Evolutionary conservation across 2,797 vertebrate genomes (phyloP).

Genomic region (Sebastes elongatus): DNA sequence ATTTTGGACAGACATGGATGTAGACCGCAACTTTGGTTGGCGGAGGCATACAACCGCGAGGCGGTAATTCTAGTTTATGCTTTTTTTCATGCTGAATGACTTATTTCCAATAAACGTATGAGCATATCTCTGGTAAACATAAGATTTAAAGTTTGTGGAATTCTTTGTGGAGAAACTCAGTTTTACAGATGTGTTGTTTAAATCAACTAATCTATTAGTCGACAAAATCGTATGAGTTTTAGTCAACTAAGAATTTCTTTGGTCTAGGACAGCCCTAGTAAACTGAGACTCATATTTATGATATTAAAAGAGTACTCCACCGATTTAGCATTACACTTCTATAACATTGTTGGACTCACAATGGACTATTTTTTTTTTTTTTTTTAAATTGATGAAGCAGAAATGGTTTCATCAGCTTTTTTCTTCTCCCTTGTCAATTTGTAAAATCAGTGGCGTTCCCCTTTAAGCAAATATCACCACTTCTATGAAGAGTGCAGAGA

Average conservation of each 20-base stretch:
- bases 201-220: not conserved
- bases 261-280: not conserved
- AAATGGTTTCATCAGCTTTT: not conserved
- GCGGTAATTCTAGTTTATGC: not conserved
- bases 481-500: not conserved
- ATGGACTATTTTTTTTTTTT: not conserved
- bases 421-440: not conserved
- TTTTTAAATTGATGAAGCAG: not conserved
- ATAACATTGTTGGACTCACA: not conserved
- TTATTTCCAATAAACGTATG: no score
- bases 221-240: not conserved
- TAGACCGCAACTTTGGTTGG: not conserved
- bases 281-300: not conserved
- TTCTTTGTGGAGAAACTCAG: no score
- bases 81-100: no score
- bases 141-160: no score
- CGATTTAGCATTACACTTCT: not conserved
- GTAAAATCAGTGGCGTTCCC: not conserved
- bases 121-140: no score
- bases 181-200: not conserved
- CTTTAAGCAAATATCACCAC: conserved; percentile 1
- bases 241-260: not conserved
- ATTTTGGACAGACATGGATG: not conserved
- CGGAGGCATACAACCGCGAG: not conserved
- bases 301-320: not conserved